Conservation (phyloP, 2,113 vertebrate genomes). For the Clarias gariepinus region DNA sequence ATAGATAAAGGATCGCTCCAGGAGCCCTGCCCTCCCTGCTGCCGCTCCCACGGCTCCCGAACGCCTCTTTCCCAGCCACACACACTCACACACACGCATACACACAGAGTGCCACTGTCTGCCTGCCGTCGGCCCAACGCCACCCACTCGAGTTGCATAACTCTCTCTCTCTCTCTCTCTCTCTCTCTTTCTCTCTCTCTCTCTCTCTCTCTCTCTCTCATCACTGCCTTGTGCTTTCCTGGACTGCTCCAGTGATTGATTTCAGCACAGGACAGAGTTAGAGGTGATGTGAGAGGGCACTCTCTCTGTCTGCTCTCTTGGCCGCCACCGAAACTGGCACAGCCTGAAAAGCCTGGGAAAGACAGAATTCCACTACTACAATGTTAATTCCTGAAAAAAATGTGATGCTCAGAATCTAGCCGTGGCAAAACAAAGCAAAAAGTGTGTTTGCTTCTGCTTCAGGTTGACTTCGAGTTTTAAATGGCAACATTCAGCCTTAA, state of each 20-base stretch:
- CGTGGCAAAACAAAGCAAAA: background rate
- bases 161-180: slow-evolving; percentile 4
- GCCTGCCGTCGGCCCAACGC: slow-evolving; percentile 29
- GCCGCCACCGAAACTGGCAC: slow-evolving; percentile 20
- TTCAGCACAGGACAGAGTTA: slow-evolving; percentile 16
- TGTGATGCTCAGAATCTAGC: slow-evolving; percentile 43
- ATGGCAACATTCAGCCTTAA: slow-evolving; percentile 46
- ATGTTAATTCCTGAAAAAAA: slow-evolving; percentile 43
- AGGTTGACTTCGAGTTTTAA: background rate
- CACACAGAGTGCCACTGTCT: slow-evolving; percentile 48
- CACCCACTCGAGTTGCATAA: slow-evolving; percentile 38
- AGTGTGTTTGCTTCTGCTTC: slow-evolving; percentile 31
- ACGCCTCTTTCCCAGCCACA: slow-evolving; percentile 48
- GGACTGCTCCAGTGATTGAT: slow-evolving; percentile 25
- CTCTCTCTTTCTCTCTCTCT: slow-evolving; percentile 7
- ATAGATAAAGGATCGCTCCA: slow-evolving; percentile 51
- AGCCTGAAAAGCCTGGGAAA: slow-evolving; percentile 44
- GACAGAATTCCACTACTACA: slow-evolving; percentile 1
- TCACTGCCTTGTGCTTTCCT: slow-evolving; percentile 1
- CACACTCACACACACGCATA: slow-evolving; percentile 28
- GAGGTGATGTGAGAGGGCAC: slow-evolving; percentile 17
- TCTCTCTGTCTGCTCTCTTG: slow-evolving; percentile 7
- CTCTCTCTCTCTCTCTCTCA: slow-evolving; percentile 7
- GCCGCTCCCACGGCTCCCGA: slow-evolving; percentile 49
- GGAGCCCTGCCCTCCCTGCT: slow-evolving; percentile 44